Evolutionary conservation across 92 coral and sea anemone genomes (phyloP).

Genomic region (Porites rus): DNA sequence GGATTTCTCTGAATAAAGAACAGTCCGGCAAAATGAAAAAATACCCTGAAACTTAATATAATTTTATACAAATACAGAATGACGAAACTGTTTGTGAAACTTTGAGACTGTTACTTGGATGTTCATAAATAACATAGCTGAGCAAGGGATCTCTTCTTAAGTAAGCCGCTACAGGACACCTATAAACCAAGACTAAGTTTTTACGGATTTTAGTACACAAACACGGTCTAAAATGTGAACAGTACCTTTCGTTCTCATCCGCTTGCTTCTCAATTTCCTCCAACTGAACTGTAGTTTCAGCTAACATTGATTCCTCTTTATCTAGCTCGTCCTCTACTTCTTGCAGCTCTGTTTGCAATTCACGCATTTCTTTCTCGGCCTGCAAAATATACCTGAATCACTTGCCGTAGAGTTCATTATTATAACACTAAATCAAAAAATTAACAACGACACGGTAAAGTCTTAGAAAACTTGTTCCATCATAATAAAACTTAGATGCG

Average conservation of each 20-base stretch:
- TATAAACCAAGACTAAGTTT: background rate
- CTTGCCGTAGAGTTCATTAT: background rate
- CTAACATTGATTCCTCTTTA: slow-evolving; percentile 89
- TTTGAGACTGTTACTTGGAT: background rate
- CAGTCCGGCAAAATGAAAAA: background rate
- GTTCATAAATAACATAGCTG: background rate
- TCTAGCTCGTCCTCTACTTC: slow-evolving; percentile 93
- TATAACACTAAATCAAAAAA: background rate
- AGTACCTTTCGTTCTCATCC: slow-evolving; percentile 95
- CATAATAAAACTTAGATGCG: background rate
- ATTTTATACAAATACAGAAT: background rate
- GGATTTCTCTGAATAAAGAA: background rate
- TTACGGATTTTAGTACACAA: background rate
- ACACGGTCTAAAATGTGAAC: slow-evolving; percentile 12
- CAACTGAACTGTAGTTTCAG: slow-evolving; percentile 72
- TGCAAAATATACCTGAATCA: background rate
- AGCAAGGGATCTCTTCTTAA: background rate
- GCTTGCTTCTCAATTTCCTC: slow-evolving; percentile 85
- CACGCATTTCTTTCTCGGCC: slow-evolving; percentile 89
- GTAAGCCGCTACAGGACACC: background rate
- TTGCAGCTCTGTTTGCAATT: slow-evolving; percentile 82
- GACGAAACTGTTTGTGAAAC: background rate
- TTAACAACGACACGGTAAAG: background rate
- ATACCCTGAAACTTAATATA: background rate
- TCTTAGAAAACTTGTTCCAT: background rate